Evolutionary conservation across 2,888 invertebrate species (phyloP), one percentile per base, ranked within the genome.

Genomic region (Latrodectus elegans): DNA sequence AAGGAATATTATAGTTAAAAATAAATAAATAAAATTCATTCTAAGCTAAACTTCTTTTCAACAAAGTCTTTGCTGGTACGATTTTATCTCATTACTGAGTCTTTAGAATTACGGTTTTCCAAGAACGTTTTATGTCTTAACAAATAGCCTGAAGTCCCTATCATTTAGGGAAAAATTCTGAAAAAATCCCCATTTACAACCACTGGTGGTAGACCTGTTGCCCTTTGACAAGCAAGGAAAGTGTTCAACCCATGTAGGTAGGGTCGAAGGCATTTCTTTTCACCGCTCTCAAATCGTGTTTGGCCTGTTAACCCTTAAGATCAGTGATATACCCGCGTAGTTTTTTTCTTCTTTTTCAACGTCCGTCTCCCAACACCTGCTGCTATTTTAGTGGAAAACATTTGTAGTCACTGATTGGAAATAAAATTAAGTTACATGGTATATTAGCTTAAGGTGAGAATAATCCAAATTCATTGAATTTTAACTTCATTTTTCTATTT

Each of bases 221-320:
- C 86, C 73, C 76, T 77, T 71, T 73, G 71, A 85, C 85, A 85
- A 75, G 85, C 79, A 85, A 72, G 72, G 73, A 87, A 60, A 87
- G 77, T 73, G 81, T 76, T 87, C 71, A 75, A 76, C 77, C 76
- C 81, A 77, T 76, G 80, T 81, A 87, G 86, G 81, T 81, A 81
- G 86, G 86, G 81, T 81, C 81, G 77, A 68, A 77, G 38, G 26
- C 77, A 51, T 73, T 82, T 73, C 73, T 67, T 72, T 77, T 67
- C 60, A 49, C 49, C 82, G 67, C 65, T 64, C 68, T 51, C 38
- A 77, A 87, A 87, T 87, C 86, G 81, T 87, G 86, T 71, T 76
- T 87, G 86, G 86, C 86, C 86, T 81, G 81, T 80, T 87, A 87
- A 87, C 86, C 86, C 86, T 87, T 81, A 17, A 55, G 65, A 60